Percentiles rank a stretch among this genome's conserved stretches.
These are phyloP conservation scores for Venustoraphidia nigricollis DNA, from an alignment of 2,888 invertebrate genomes.

Conservation along the genomic window DNA sequence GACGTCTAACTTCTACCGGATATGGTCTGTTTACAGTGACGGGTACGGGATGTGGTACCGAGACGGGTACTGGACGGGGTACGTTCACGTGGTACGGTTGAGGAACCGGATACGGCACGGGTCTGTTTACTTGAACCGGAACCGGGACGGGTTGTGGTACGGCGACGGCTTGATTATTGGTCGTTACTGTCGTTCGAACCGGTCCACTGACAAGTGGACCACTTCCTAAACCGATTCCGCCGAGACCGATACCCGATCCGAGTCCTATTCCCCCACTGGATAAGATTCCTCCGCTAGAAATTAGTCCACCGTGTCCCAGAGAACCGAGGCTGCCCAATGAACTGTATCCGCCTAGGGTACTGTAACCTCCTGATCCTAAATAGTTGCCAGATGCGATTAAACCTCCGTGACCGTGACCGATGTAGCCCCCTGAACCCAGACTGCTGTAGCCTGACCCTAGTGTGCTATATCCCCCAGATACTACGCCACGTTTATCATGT, in stretches of 20 bases:
- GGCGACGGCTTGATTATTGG: slow-evolving; percentile 22
- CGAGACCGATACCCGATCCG: slow-evolving; percentile 5
- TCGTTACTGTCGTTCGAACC: slow-evolving; percentile 23
- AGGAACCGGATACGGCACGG: slow-evolving; percentile 35
- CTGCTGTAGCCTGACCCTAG: neutral
- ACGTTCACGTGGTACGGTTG: slow-evolving; percentile 34
- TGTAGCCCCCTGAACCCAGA: slow-evolving; percentile 1
- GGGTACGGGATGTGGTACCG: slow-evolving; percentile 25
- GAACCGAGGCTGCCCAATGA: slow-evolving; percentile 8
- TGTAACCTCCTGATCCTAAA: slow-evolving; percentile 20
- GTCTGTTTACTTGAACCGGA: slow-evolving; percentile 30
- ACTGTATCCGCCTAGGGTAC: slow-evolving; percentile 19
- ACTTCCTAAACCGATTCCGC: slow-evolving; percentile 9
- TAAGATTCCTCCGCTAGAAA: slow-evolving; percentile 8
- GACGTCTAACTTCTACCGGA: slow-evolving; percentile 23
- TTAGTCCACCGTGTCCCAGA: slow-evolving; percentile 7
- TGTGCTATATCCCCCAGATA: neutral
- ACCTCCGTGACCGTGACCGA: slow-evolving; percentile 6
- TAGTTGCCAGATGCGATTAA: slow-evolving; percentile 8
- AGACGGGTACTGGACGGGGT: slow-evolving; percentile 31
- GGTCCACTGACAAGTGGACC: slow-evolving; percentile 20
- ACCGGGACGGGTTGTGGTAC: slow-evolving; percentile 25
- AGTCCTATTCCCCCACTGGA: slow-evolving; percentile 6
- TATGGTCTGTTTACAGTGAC: slow-evolving; percentile 25
- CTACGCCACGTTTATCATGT: neutral